Evolutionary conservation across 2,113 vertebrate species (phyloP).

Genomic region (Indri indri): DNA sequence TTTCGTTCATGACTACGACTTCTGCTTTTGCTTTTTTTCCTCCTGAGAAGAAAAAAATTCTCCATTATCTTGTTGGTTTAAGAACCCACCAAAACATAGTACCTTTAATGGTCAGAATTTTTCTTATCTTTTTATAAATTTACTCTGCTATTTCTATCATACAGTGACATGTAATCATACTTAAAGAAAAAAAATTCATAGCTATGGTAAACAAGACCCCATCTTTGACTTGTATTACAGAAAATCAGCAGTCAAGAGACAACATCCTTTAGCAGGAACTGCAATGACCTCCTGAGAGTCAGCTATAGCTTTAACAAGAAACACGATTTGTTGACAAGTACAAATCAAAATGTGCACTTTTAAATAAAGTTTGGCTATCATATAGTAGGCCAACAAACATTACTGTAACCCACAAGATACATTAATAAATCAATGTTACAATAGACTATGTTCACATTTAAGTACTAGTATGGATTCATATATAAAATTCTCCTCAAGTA

Average conservation of each 20-base stretch:
- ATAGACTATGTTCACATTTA: background rate
- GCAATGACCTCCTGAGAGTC: background rate
- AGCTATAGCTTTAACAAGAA: slow-evolving; percentile 26
- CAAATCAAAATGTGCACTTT: slow-evolving; percentile 30
- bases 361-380: background rate
- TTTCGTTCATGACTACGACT: slow-evolving; percentile 94
- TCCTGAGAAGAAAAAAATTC: slow-evolving; percentile 83
- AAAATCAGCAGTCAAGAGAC: background rate
- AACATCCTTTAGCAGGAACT: background rate
- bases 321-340: background rate
- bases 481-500: background rate
- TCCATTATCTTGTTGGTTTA: background rate
- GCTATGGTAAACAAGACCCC: background rate
- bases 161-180: background rate
- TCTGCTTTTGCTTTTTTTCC: slow-evolving; percentile 94
- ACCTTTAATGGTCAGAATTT: slow-evolving; percentile 50
- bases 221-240: background rate
- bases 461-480: background rate
- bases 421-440: background rate
- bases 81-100: background rate
- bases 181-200: background rate
- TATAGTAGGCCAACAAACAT: background rate
- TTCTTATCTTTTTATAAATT: background rate
- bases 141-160: background rate
- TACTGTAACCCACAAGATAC: background rate